Percentiles rank a stretch among this genome's conserved stretches.
Evolutionary conservation across 2,888 invertebrate species (phyloP).

Genomic region (Strigamia maritima): DNA sequence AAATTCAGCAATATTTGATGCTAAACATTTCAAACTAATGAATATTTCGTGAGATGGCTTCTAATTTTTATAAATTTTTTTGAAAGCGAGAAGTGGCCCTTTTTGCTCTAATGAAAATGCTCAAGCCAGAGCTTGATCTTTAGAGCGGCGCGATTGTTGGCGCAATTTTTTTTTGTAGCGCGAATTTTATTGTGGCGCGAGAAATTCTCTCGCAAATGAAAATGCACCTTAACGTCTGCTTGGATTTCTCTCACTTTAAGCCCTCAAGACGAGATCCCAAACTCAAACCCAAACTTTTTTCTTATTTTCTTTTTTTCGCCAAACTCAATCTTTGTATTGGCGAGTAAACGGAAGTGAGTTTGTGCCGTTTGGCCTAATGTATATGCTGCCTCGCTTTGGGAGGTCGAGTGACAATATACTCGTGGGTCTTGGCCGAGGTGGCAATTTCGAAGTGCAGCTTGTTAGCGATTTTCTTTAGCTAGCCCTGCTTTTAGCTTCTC

Average conservation of each 20-base stretch:
- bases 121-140: too few relatives aligned
- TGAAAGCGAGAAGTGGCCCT: too few relatives aligned
- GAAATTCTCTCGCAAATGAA: too few relatives aligned
- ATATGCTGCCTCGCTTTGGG: neutral
- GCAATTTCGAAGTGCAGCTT: slow-evolving; percentile 5
- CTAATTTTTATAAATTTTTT: too few relatives aligned
- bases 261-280: neutral
- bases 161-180: too few relatives aligned
- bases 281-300: neutral
- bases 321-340: neutral
- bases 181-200: too few relatives aligned
- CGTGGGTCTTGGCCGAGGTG: neutral
- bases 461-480: neutral
- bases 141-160: too few relatives aligned
- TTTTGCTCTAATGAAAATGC: too few relatives aligned
- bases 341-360: neutral
- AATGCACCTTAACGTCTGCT: neutral
- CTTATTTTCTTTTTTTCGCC: neutral
- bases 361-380: neutral
- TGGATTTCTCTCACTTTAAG: neutral
- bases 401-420: neutral
- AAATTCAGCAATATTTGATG: too few relatives aligned
- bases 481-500: neutral
- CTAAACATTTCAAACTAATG: too few relatives aligned
- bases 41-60: too few relatives aligned